Conservation (phyloP, 2,888 invertebrate species). For the Drosophila vallismaia region DNA sequence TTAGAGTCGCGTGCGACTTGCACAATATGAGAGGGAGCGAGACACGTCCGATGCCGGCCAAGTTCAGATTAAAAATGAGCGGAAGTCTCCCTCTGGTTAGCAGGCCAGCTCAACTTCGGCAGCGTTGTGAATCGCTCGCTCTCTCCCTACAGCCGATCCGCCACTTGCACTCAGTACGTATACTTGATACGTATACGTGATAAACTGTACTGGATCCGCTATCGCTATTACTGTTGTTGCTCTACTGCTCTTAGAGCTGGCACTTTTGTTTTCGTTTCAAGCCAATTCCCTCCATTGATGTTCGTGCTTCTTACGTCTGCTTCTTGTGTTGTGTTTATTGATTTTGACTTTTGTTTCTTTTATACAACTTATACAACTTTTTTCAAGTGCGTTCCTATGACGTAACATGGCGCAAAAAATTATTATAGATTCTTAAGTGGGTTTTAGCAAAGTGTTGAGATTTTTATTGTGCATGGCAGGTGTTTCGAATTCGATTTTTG, state of each 20-base stretch:
- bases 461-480: constrained; percentile 50
- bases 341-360: constrained; percentile 34
- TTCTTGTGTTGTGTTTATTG: constrained; percentile 45
- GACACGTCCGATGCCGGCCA: constrained; percentile 48
- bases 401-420: constrained; percentile 42
- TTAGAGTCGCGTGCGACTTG: constrained; percentile 53
- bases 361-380: constrained; percentile 1
- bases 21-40: constrained; percentile 43
- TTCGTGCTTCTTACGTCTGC: constrained; percentile 5
- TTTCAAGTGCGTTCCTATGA: constrained; percentile 39
- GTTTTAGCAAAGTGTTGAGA: constrained; percentile 42
- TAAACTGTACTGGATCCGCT: constrained; percentile 32
- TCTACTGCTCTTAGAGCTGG: neutral
- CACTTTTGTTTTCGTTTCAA: constrained; percentile 41
- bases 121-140: neutral
- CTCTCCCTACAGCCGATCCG: constrained; percentile 14
- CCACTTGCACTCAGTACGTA: constrained; percentile 15
- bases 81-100: constrained; percentile 6
- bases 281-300: constrained; percentile 32
- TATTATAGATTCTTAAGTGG: constrained; percentile 42
- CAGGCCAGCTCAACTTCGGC: constrained; percentile 26
- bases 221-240: constrained; percentile 22
- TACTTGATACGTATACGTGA: constrained; percentile 46
- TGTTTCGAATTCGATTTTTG: constrained; percentile 28
- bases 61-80: constrained; percentile 53